A percentile compares a stretch with the other conserved stretches of the same genome.
Evolutionary conservation across 2,888 invertebrate species (phyloP).

Genomic region (Pachymerium ferrugineum): DNA sequence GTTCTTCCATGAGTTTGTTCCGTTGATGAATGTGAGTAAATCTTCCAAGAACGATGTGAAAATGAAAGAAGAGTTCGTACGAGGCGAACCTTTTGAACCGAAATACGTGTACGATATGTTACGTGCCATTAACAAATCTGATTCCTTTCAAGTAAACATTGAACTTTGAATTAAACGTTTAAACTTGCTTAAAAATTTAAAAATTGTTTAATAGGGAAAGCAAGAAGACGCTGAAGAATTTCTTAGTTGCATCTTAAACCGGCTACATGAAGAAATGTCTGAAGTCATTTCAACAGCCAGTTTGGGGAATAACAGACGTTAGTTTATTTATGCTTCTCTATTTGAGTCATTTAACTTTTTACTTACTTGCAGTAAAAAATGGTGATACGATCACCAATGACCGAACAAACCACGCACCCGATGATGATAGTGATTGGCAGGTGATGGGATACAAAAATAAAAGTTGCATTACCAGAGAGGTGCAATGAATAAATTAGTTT

Average conservation of each 20-base stretch:
- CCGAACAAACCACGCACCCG: conserved; percentile 39
- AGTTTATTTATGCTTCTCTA: not conserved
- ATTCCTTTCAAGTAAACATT: conserved; percentile 49
- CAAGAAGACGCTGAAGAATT: conserved; percentile 99
- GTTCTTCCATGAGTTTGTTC: conserved; percentile 60
- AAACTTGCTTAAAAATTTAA: no score
- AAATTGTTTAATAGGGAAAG: conserved; percentile 56
- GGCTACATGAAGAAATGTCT: conserved; percentile 93
- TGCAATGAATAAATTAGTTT: conserved; percentile 38
- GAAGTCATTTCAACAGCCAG: conserved; percentile 56
- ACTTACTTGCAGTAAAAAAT: not conserved
- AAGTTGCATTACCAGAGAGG: conserved; percentile 75
- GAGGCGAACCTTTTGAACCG: conserved; percentile 83
- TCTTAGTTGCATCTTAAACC: conserved; percentile 84
- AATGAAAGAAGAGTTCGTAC: conserved; percentile 42
- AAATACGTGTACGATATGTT: conserved; percentile 77
- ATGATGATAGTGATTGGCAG: conserved; percentile 43
- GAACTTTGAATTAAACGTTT: no score
- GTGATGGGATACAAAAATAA: conserved; percentile 79
- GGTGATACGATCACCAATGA: conserved; percentile 39
- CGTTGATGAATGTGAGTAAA: not conserved
- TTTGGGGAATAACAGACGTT: conserved; percentile 27
- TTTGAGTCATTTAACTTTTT: not conserved
- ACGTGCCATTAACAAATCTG: conserved; percentile 65
- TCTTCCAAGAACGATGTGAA: not conserved